Base-by-base conservation (phyloP, 1,140 invertebrate species). In the Sipha flava region DNA sequence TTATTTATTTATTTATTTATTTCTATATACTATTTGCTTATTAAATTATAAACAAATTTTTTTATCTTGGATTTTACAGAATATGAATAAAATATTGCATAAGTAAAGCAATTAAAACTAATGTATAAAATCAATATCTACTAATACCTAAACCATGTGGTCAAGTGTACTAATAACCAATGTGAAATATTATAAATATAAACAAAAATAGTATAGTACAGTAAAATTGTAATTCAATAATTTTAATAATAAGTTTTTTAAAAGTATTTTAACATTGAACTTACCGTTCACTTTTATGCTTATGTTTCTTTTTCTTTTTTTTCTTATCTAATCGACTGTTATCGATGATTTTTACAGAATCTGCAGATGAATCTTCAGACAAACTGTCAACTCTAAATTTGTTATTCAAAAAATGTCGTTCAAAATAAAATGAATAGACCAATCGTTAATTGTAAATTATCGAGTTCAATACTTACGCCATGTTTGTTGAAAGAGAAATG, bases 291-390 rank as follows among this genome's bases (percentile, higher is more conserved):
- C 12, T 59, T 43, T 43, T 77, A 47, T 77, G 73, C 45, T 77
- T 77, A 5, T 77, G 73, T 37, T 77, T 77, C 52, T 77, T 77
- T 59, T 77, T 77, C 73, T 77, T 77, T 26, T 77, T 77, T 5
- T 77, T 77, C 31, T 77, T 77, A 57, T 77, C 73, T 26, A 57
- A 57, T 40, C 73, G 49, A n/a, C 14, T 43, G 14, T 37, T 54
- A 37, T 77, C 73, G 34, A 77, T 23, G 57, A 77, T 1, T 59
- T 77, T 77, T 9, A 43, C 34, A 26, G 73, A 77, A 12, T 77
- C 73, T 10, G 23, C 34, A 16, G 73, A 77, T 6, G 73, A 59
- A 77, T 77, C 52, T 29, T 77, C 73, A 0, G 73, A 77, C 34
- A 21, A 5, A 29, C 73, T 77, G 31, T 77, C 73, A 26, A 77